Evolutionary conservation across 2,888 invertebrate species (phyloP).

Genomic region (Drosophila mimetica): DNA sequence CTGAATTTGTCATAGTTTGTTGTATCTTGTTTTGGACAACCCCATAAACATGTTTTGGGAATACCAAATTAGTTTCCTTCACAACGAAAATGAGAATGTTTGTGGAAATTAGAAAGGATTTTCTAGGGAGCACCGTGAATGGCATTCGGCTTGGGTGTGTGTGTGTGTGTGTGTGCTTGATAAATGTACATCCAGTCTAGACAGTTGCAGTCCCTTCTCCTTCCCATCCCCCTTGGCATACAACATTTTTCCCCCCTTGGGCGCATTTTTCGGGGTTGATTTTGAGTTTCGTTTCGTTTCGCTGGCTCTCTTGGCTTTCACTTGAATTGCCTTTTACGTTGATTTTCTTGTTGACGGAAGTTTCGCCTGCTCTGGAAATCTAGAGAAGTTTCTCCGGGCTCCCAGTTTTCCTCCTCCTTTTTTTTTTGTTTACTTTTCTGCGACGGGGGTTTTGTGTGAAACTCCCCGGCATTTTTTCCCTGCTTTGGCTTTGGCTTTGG

Average conservation of each 20-base stretch:
- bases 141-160: slow-evolving; percentile 13
- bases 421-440: slow-evolving; percentile 43
- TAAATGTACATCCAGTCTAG: slow-evolving; percentile 67
- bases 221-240: slow-evolving; percentile 8
- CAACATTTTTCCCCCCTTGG: slow-evolving; percentile 37
- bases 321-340: slow-evolving; percentile 50
- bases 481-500: slow-evolving; percentile 6
- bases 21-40: not conserved
- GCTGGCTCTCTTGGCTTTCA: slow-evolving; percentile 57
- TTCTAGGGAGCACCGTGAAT: slow-evolving; percentile 8
- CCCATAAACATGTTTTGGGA: not conserved
- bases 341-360: slow-evolving; percentile 72
- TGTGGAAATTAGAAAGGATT: not conserved
- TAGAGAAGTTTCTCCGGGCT: slow-evolving; percentile 31
- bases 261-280: slow-evolving; percentile 63
- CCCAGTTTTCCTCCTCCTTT: slow-evolving; percentile 4
- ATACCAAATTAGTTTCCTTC: not conserved
- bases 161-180: slow-evolving; percentile 40
- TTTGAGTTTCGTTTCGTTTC: slow-evolving; percentile 48
- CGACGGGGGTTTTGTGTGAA: slow-evolving; percentile 18
- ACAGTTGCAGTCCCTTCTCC: slow-evolving; percentile 60
- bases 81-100: not conserved
- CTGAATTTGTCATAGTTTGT: not conserved
- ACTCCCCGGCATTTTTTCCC: not conserved
- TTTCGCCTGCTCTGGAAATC: slow-evolving; percentile 45